Evolutionary conservation across 2,113 vertebrate genomes (phyloP), one percentile per base, ranked within the genome.

Genomic region (Odocoileus virginianus): DNA sequence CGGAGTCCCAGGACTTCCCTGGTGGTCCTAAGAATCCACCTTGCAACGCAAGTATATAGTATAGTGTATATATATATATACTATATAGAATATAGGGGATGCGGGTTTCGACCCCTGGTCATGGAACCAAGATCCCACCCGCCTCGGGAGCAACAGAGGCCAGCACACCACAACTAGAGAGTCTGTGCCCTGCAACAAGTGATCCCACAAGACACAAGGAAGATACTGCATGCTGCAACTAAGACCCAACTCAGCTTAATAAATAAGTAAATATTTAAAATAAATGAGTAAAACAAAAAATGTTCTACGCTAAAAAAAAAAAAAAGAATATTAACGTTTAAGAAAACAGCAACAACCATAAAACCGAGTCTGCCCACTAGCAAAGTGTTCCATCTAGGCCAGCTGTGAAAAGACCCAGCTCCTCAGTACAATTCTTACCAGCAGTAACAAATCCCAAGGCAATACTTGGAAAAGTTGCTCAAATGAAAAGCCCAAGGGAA

Each of bases 361-460:
- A 43, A 76, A 76, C 23, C 2, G 21, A 95, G n/a, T 79, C 58
- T 50, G 76, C 13, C 6, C 2, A 14, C 60, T 82, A 78, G 67
- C 14, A 13, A 78, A 79, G 23, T 43, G 79, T 67, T 58, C 33
- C 17, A 45, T 28, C 21, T 17, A 12, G 30, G 55, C 25, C 36
- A 45, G 21, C 52, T 19, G 81, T 30, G 81, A 79, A 79, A 52
- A 89, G 67, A 96, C n/a, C 5, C 84, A 90, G 25, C 40, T 55
- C 86, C 52, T 93, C 52, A 61, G 81, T 52, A 61, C 6, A 76
- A 30, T 58, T 58, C 52, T 76, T 25, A 92, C 4, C 13, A 74
- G 64, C 13, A 64, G 15, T 1, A 57, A 54, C 30, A 96, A 97
- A 98, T 64, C 64, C 74, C 92, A 57, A 52, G 84, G 74, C 55